A percentile compares a stretch with the other conserved stretches of the same genome.
Evolutionary conservation across 2,888 invertebrate genomes (phyloP).

Genomic region (Hetaerina titia): DNA sequence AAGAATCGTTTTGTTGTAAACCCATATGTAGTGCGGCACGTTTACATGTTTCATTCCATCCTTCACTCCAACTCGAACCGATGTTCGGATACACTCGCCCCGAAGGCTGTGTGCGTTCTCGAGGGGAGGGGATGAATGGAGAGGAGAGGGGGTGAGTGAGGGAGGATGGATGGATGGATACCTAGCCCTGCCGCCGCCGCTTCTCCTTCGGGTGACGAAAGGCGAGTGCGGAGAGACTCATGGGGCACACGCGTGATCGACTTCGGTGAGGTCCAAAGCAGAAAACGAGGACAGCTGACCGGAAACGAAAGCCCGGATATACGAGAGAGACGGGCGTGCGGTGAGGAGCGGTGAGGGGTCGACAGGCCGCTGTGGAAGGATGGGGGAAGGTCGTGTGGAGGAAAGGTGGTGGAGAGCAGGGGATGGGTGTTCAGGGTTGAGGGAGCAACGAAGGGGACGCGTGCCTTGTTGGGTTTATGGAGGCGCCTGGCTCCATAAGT

Average conservation of each 20-base stretch:
- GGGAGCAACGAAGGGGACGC: background rate
- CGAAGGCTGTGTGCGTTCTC: no score
- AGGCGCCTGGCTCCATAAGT: no score
- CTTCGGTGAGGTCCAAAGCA: constrained; percentile 41
- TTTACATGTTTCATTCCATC: no score
- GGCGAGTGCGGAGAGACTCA: background rate
- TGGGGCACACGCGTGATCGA: constrained; percentile 40
- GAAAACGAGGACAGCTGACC: constrained; percentile 58
- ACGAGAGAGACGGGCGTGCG: background rate
- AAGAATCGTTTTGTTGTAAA: no score
- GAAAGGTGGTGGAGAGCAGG: background rate
- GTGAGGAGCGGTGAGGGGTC: background rate
- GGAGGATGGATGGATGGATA: background rate
- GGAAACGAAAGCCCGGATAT: constrained; percentile 63
- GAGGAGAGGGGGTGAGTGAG: background rate
- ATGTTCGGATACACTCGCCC: no score
- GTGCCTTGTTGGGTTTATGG: background rate
- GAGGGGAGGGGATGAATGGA: background rate
- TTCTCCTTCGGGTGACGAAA: background rate
- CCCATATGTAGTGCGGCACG: no score
- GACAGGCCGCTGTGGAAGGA: background rate
- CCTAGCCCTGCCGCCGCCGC: background rate
- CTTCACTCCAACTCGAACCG: no score
- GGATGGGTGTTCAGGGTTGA: background rate
- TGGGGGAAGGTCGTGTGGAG: constrained; percentile 10